These are phyloP conservation scores for Meiosimyza decipiens DNA, from an alignment of 2,888 invertebrate species.

Conservation along the genomic window DNA sequence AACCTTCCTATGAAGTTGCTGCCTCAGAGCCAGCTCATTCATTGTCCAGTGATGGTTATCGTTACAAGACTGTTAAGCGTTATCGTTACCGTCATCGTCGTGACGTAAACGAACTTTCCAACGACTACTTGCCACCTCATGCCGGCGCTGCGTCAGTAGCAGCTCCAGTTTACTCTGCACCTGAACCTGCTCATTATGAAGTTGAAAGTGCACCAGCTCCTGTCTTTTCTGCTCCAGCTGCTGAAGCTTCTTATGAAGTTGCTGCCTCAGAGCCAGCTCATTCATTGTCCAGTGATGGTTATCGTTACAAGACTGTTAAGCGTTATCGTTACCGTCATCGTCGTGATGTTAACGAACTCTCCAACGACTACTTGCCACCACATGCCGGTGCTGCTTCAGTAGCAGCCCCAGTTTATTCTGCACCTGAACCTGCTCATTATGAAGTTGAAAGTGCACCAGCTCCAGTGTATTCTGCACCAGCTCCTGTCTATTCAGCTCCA, in stretches of 20 bases:
- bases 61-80: constrained; percentile 31
- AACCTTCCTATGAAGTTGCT: constrained; percentile 26
- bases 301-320: constrained; percentile 33
- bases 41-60: constrained; percentile 28
- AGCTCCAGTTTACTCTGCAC: constrained; percentile 14
- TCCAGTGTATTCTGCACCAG: constrained; percentile 12
- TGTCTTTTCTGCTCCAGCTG: neutral
- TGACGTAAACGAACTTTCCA: constrained; percentile 41
- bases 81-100: constrained; percentile 35
- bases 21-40: constrained; percentile 34
- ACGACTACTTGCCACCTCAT: constrained; percentile 27
- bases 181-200: constrained; percentile 14
- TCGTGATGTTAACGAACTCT: constrained; percentile 42
- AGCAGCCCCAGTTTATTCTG: constrained; percentile 16
- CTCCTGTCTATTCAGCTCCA: constrained; percentile 18
- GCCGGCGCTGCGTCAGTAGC: constrained; percentile 12
- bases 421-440: constrained; percentile 6
- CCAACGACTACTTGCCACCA: constrained; percentile 28
- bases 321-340: constrained; percentile 32
- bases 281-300: constrained; percentile 24
- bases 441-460: constrained; percentile 24
- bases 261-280: constrained; percentile 17
- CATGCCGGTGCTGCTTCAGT: constrained; percentile 17
- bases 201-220: constrained; percentile 14
- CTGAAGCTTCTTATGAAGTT: constrained; percentile 30